Evolutionary conservation across 2,113 vertebrate genomes (phyloP).

Genomic region (Tetrax tetrax): DNA sequence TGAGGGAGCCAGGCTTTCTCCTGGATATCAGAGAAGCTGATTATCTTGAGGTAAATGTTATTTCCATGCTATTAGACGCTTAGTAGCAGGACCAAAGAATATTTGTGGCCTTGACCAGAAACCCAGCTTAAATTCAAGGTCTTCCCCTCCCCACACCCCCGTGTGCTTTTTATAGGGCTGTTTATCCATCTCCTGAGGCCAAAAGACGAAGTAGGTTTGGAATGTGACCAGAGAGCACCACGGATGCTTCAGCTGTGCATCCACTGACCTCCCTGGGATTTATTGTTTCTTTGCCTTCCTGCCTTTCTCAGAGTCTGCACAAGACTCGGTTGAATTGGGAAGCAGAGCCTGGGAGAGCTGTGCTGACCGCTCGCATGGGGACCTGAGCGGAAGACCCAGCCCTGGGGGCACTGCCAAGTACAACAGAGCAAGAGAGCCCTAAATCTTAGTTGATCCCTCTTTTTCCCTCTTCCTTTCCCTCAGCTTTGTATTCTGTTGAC

Average conservation of each 20-base stretch:
- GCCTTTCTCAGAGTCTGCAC: not conserved
- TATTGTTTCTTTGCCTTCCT: conserved; percentile 39
- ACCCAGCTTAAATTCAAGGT: conserved; percentile 28
- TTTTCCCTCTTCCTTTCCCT: not conserved
- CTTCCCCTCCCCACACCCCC: conserved; percentile 17
- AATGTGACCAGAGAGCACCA: conserved; percentile 32
- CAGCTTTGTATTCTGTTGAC: not conserved
- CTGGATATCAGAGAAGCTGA: not conserved
- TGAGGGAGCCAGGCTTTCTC: not conserved
- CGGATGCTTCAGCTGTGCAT: not conserved
- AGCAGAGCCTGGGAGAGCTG: not conserved
- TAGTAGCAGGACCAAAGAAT: not conserved
- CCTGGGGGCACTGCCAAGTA: not conserved
- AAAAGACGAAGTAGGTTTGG: not conserved
- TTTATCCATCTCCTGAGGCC: conserved; percentile 9
- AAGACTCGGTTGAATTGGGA: not conserved
- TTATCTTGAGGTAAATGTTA: not conserved
- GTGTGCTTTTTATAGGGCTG: conserved; percentile 50
- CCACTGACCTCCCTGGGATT: conserved; percentile 27
- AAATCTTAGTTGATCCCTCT: not conserved
- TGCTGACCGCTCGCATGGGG: not conserved
- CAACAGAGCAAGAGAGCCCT: not conserved
- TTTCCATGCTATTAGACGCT: not conserved
- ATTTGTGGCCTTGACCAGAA: not conserved
- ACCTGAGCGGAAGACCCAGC: not conserved